These are phyloP conservation scores for Pangasius sanitwongsei DNA, from an alignment of 2,797 vertebrate species.

Conservation along the genomic window DNA sequence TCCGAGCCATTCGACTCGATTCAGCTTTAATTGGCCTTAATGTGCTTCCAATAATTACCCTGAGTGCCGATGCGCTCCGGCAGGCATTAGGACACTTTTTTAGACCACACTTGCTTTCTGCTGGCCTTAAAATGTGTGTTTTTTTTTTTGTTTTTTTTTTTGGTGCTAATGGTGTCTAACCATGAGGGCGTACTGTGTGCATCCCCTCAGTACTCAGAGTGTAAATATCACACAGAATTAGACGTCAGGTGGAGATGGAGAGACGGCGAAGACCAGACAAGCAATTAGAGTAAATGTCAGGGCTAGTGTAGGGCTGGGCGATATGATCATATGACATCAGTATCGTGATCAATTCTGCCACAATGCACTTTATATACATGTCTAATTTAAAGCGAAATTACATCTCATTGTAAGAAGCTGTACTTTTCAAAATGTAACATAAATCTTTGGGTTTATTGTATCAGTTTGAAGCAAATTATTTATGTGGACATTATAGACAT, in stretches of 20 bases:
- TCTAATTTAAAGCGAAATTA: background rate
- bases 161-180: conserved; percentile 66
- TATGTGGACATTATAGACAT: no score
- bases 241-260: conserved; percentile 53
- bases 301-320: conserved; percentile 25
- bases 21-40: conserved; percentile 76
- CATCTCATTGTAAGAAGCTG: background rate
- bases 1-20: conserved; percentile 63
- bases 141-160: conserved; percentile 11
- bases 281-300: conserved; percentile 71
- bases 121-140: conserved; percentile 64
- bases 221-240: conserved; percentile 58
- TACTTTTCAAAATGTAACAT: no score
- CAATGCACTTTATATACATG: background rate
- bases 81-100: conserved; percentile 57
- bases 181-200: conserved; percentile 39
- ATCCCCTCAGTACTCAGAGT: conserved; percentile 43
- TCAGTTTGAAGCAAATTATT: no score
- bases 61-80: conserved; percentile 65
- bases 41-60: conserved; percentile 73
- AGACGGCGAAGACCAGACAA: conserved; percentile 39
- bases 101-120: conserved; percentile 56
- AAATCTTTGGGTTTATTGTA: background rate
- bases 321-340: background rate
- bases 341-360: conserved; percentile 18